phyloP scores from a whole-genome alignment of 2,113 vertebrate species.

The Formicarius rufipectus region DNA sequence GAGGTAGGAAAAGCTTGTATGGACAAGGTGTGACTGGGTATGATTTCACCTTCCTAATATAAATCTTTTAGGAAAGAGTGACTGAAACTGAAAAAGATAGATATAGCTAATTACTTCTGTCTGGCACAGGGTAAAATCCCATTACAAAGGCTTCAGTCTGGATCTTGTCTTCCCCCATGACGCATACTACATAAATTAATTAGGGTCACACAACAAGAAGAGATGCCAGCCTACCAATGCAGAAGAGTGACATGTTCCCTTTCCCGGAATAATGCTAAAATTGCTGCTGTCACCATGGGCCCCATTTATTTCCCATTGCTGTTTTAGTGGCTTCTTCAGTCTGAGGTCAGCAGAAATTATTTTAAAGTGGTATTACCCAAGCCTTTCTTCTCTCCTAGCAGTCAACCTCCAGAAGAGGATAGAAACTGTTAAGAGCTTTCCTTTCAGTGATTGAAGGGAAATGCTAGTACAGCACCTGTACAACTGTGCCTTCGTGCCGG shows the following conservation, averaged over 20 bases:
- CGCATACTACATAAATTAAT: conserved; percentile 25
- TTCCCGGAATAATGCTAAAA: background rate
- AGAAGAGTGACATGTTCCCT: background rate
- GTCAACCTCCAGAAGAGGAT: background rate
- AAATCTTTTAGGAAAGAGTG: conserved; percentile 42
- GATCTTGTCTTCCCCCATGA: conserved; percentile 32
- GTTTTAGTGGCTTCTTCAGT: background rate
- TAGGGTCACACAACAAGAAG: background rate
- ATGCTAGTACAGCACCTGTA: background rate
- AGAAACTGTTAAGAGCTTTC: background rate
- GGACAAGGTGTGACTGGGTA: conserved; percentile 21
- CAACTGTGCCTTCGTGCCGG: background rate
- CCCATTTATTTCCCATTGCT: background rate
- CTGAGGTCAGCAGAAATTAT: background rate
- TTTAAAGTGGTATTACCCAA: background rate
- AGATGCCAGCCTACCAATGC: background rate
- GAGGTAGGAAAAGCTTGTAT: background rate
- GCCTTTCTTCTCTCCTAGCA: background rate
- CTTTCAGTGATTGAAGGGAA: background rate
- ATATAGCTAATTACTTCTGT: conserved; percentile 59
- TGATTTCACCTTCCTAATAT: conserved; percentile 23
- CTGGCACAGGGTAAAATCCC: conserved; percentile 39
- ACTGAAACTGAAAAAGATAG: conserved; percentile 51
- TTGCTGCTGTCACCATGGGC: background rate
- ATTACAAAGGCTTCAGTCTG: conserved; percentile 43